A percentile compares a stretch with the other conserved stretches of the same genome.
Conservation (phyloP, 1,140 invertebrate species). For the Carcinoscorpius rotundicauda region DNA sequence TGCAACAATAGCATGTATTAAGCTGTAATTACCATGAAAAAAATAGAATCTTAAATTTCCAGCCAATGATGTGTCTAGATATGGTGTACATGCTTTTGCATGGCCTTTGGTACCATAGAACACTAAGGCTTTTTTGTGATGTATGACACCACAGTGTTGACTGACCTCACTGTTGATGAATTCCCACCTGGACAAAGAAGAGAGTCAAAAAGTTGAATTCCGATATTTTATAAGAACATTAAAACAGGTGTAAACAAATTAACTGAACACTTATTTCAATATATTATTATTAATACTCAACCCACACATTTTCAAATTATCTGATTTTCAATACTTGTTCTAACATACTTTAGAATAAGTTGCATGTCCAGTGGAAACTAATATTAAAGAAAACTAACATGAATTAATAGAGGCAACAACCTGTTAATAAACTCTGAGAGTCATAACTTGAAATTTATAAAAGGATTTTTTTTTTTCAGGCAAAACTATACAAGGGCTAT, state of each 20-base stretch:
- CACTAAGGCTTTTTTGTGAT: constrained; percentile 27
- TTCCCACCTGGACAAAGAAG: constrained; percentile 26
- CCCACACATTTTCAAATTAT: too few relatives aligned
- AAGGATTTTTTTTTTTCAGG: too few relatives aligned
- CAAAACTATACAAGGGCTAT: too few relatives aligned
- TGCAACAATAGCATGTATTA: not conserved
- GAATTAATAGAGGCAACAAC: too few relatives aligned
- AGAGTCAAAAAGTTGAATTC: not conserved
- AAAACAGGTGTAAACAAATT: not conserved
- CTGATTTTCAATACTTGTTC: too few relatives aligned
- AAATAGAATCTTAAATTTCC: constrained; percentile 32
- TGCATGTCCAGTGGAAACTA: too few relatives aligned
- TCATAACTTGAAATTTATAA: too few relatives aligned
- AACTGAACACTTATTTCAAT: too few relatives aligned
- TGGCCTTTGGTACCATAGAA: constrained; percentile 26
- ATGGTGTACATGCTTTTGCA: constrained; percentile 30
- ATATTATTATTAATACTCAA: too few relatives aligned
- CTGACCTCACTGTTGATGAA: constrained; percentile 27
- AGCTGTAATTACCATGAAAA: constrained; percentile 15
- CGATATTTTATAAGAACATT: not conserved
- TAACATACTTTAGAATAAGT: too few relatives aligned
- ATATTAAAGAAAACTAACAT: too few relatives aligned
- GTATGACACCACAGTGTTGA: constrained; percentile 25
- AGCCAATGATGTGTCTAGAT: constrained; percentile 26
- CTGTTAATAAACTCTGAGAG: too few relatives aligned